Conservation (phyloP, 2,113 vertebrate species). For the Corythornis vintsioides region DNA sequence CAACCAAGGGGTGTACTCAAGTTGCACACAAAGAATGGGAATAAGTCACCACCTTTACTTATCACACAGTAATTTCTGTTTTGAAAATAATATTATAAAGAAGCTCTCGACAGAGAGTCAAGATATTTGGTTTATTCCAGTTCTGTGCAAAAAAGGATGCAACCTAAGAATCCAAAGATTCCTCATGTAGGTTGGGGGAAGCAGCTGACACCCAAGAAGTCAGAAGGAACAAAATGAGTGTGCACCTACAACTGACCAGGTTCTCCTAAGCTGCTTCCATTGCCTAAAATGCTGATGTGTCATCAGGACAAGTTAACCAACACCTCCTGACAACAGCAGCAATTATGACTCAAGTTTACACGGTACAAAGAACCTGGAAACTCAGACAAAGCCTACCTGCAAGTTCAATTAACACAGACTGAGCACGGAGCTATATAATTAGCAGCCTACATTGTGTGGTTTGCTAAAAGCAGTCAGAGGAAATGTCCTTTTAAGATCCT, state of each 20-base stretch:
- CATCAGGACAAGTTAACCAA: neutral
- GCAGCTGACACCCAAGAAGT: neutral
- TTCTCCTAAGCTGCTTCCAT: neutral
- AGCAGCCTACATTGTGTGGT: neutral
- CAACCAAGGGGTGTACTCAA: neutral
- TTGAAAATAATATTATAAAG: neutral
- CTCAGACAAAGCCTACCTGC: neutral
- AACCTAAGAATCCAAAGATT: neutral
- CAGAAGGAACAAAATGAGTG: neutral
- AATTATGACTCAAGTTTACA: neutral
- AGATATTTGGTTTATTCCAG: no score
- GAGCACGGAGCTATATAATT: neutral
- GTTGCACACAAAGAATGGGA: neutral
- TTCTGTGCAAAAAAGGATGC: neutral
- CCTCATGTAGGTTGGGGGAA: neutral
- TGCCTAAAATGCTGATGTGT: neutral
- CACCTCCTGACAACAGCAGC: neutral
- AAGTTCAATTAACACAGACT: neutral
- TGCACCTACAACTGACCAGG: neutral
- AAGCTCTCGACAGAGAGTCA: neutral
- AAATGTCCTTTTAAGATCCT: neutral
- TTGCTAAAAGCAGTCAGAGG: neutral
- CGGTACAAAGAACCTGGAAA: neutral
- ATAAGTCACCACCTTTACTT: neutral
- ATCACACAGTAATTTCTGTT: neutral